Conservation (phyloP, 2,797 vertebrate genomes). For the Prunella strophiata region DNA sequence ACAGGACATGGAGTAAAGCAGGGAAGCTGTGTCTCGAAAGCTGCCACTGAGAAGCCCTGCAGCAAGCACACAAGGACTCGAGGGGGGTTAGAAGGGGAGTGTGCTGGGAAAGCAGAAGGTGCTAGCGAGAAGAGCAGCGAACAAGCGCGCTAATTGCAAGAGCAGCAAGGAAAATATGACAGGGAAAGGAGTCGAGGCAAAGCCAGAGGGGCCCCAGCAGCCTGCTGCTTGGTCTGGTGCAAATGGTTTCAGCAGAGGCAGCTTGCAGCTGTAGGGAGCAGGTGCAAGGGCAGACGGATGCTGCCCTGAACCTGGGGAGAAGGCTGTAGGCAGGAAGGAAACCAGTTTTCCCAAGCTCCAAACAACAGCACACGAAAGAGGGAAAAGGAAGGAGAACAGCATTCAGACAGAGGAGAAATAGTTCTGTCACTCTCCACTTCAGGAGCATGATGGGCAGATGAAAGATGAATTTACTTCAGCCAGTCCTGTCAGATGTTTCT, state of each 20-base stretch:
- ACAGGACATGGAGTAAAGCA: background rate
- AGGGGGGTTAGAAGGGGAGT: constrained; percentile 3
- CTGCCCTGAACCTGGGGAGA: constrained; percentile 71
- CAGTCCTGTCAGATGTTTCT: constrained; percentile 56
- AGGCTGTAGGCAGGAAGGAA: constrained; percentile 79
- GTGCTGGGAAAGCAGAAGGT: constrained; percentile 53
- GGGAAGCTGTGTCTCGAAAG: background rate
- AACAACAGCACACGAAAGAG: constrained; percentile 55
- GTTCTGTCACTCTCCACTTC: constrained; percentile 66
- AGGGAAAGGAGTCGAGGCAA: constrained; percentile 53
- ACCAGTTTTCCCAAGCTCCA: constrained; percentile 79
- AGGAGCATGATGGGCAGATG: constrained; percentile 73
- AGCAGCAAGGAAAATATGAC: constrained; percentile 69
- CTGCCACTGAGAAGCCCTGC: background rate
- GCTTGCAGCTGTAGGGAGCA: constrained; percentile 79
- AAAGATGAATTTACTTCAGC: constrained; percentile 67
- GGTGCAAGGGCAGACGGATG: constrained; percentile 75
- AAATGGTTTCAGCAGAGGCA: constrained; percentile 77
- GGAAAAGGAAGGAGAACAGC: constrained; percentile 9
- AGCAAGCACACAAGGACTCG: background rate
- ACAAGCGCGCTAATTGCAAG: constrained; percentile 75
- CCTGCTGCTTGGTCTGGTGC: constrained; percentile 72
- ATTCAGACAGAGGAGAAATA: background rate
- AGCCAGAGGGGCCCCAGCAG: constrained; percentile 71
- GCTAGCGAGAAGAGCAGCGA: background rate